Evolutionary conservation across 2,113 vertebrate genomes (phyloP).

Genomic region (Cyprinodon variegatus): DNA sequence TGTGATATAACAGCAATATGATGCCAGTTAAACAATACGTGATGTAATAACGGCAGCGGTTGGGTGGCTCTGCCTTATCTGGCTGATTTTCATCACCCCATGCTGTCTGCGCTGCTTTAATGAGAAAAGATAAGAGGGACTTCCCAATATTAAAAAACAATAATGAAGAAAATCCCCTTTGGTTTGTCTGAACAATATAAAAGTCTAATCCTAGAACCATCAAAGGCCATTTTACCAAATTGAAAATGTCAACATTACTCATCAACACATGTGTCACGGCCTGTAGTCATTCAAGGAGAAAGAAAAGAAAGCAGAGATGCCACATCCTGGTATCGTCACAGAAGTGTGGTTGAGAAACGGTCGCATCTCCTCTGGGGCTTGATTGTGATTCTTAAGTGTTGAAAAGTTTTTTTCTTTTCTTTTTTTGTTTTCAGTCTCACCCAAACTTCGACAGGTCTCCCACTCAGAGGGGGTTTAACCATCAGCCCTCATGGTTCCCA

Average conservation of each 20-base stretch:
- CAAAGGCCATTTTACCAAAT: slow-evolving; percentile 37
- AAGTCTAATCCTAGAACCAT: slow-evolving; percentile 20
- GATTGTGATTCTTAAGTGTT: slow-evolving; percentile 33
- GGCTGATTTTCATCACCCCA: slow-evolving; percentile 3
- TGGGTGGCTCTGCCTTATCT: not conserved
- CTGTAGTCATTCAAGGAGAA: slow-evolving; percentile 35
- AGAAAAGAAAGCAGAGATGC: slow-evolving; percentile 23
- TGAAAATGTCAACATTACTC: slow-evolving; percentile 60
- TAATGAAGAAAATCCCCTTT: slow-evolving; percentile 22
- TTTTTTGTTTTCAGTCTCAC: slow-evolving; percentile 2
- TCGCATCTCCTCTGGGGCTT: slow-evolving; percentile 26
- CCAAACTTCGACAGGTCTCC: slow-evolving; percentile 4
- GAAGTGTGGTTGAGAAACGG: slow-evolving; percentile 59
- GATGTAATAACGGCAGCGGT: not conserved
- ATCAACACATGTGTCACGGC: slow-evolving; percentile 35
- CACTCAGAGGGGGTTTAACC: not conserved
- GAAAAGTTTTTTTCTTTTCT: slow-evolving; percentile 38
- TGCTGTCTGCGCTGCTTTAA: not conserved
- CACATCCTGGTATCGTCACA: slow-evolving; percentile 62
- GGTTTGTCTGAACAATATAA: slow-evolving; percentile 9
- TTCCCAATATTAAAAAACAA: slow-evolving; percentile 34
- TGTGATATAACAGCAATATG: not conserved
- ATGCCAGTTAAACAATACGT: not conserved
- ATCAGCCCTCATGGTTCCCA: slow-evolving; percentile 29
- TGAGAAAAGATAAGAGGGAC: slow-evolving; percentile 32